phyloP scores from a whole-genome alignment of 1,140 invertebrate species.

The Drosophila sucinea region DNA sequence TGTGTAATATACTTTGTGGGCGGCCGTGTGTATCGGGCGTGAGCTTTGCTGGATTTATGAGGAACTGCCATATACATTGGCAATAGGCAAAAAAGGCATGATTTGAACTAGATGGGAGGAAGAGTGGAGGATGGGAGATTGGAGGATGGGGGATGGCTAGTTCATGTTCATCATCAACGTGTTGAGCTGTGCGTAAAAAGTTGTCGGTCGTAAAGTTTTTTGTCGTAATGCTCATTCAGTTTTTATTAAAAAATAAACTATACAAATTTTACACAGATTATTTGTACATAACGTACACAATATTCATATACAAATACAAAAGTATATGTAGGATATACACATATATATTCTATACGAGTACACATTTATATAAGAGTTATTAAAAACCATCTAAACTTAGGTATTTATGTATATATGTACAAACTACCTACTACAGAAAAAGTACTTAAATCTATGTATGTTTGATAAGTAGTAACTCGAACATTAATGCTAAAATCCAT shows the following conservation, averaged over 20 bases:
- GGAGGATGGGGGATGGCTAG: slow-evolving; percentile 24
- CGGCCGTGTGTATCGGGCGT: slow-evolving; percentile 24
- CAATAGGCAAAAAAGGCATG: too few relatives aligned
- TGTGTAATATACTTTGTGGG: slow-evolving; percentile 57
- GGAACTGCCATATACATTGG: slow-evolving; percentile 6
- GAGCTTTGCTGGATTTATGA: slow-evolving; percentile 64
- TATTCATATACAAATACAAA: slow-evolving; percentile 53
- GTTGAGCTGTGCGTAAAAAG: slow-evolving; percentile 68
- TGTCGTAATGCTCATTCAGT: slow-evolving; percentile 61
- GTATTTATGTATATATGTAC: background rate
- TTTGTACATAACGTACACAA: slow-evolving; percentile 56
- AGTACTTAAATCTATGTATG: background rate
- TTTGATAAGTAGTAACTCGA: background rate
- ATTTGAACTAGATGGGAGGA: background rate
- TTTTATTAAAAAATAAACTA: slow-evolving; percentile 81
- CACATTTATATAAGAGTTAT: background rate
- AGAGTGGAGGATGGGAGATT: background rate
- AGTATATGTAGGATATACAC: slow-evolving; percentile 21
- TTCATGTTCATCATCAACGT: slow-evolving; percentile 62
- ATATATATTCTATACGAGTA: background rate
- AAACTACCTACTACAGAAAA: background rate
- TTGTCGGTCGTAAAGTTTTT: slow-evolving; percentile 64
- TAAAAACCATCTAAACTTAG: background rate
- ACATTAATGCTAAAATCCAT: background rate
- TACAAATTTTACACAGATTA: slow-evolving; percentile 78